Percentiles rank a stretch among this genome's conserved stretches.
Conservation (phyloP, 2,797 vertebrate species). For the Esox lucius region DNA sequence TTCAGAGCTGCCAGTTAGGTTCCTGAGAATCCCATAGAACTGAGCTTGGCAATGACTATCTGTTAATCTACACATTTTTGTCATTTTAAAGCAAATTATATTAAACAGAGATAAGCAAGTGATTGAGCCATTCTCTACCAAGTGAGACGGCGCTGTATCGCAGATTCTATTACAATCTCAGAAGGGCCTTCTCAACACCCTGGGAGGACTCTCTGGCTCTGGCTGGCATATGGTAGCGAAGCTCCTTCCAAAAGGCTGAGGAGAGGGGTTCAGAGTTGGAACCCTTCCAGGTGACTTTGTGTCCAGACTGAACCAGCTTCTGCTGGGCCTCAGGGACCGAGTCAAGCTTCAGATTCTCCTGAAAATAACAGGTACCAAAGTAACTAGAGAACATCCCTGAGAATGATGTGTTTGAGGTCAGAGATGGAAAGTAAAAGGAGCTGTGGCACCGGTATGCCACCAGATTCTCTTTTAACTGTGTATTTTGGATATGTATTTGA, state of each 20-base stretch:
- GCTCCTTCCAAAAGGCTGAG: conserved; percentile 87
- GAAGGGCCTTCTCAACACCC: background rate
- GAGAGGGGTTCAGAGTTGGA: conserved; percentile 61
- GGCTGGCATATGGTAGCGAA: conserved; percentile 83
- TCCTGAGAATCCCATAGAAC: too few relatives aligned
- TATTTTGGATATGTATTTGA: background rate
- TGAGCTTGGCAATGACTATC: too few relatives aligned
- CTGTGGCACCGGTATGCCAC: background rate
- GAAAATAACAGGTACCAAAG: background rate
- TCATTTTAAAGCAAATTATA: too few relatives aligned
- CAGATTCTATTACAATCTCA: background rate
- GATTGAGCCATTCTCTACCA: too few relatives aligned
- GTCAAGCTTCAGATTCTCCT: background rate
- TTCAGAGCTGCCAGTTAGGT: too few relatives aligned
- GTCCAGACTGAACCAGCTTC: conserved; percentile 74
- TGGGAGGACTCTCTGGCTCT: conserved; percentile 43
- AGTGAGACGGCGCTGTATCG: too few relatives aligned
- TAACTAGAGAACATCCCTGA: background rate
- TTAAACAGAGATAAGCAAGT: too few relatives aligned
- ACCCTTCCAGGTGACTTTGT: conserved; percentile 81
- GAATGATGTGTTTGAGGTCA: background rate
- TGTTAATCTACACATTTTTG: too few relatives aligned
- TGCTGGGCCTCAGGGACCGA: conserved; percentile 76
- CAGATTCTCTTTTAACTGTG: background rate
- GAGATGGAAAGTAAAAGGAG: background rate